phyloP scores from a whole-genome alignment of 2,888 invertebrate species.

The Callinectes sapidus region DNA sequence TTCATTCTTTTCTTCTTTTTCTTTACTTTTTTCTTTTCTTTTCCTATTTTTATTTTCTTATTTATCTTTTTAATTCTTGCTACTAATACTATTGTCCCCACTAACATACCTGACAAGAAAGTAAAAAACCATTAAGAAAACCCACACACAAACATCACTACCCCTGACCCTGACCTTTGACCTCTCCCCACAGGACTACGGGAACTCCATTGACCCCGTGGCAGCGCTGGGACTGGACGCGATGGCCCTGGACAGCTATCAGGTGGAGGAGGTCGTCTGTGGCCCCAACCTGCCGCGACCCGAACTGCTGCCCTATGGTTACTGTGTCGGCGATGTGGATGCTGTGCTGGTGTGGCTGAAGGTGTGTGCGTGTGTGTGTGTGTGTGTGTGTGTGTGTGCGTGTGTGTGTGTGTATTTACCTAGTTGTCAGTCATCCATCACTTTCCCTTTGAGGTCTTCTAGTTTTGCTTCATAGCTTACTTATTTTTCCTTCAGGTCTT shows the following conservation, averaged over 20 bases:
- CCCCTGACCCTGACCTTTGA: neutral
- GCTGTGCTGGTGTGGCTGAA: conserved; percentile 67
- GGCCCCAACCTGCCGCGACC: conserved; percentile 45
- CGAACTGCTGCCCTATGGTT: conserved; percentile 69
- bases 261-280: conserved; percentile 63
- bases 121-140: no score
- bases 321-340: conserved; percentile 68
- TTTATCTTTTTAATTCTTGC: no score
- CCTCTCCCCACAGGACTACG: conserved; percentile 49
- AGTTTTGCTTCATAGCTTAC: no score
- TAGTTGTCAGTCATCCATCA: no score
- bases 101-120: no score
- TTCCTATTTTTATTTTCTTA: no score
- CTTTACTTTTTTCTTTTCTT: no score
- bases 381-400: neutral
- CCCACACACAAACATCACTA: no score
- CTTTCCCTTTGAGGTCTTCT: no score
- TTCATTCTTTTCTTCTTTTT: no score
- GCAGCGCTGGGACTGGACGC: conserved; percentile 59
- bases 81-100: no score
- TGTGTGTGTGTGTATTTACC: neutral
- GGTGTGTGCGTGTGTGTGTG: conserved; percentile 29
- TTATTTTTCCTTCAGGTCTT: no score
- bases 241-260: conserved; percentile 56
- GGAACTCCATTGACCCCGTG: conserved; percentile 62